Evolutionary conservation across 2,113 vertebrate genomes (phyloP), one percentile per base, ranked within the genome.

Genomic region (Neodon shergylaensis): DNA sequence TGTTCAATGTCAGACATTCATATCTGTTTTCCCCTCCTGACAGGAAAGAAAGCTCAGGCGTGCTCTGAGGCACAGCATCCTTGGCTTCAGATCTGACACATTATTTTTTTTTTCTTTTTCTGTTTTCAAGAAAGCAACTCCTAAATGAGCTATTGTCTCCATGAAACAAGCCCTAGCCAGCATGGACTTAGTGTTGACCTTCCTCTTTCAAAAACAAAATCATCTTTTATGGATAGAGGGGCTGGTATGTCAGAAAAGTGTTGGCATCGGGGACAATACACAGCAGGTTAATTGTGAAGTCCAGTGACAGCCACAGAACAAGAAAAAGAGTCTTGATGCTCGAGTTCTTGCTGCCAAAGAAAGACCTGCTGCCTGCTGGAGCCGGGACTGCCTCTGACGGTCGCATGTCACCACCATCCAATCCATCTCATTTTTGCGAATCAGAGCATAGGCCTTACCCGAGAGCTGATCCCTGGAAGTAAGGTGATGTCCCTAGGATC

Each of bases 151-250:
- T 47, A 10, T 91, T 93, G 10, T 24, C 36, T 36, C 88, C 24
- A 17, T 24, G 70, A 96, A 98, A 92, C 87, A 95, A 24, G 11
- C n/a, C 31, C 61, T 73, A 58, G 92, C 95, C 79, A 54, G 65
- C 47, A 54, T 31, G 52, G 31, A 77, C 44, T 39, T 65, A 6
- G 5, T 36, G 8, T 47, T 74, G 86, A 89, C 73, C 52, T 86
- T 79, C 8, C 31, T 97, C 47, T 36, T 72, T 72, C 44, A 49
- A 86, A 86, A 86, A 63, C 39, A 79, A 95, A 88, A 31, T 82
- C 3, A 14, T 8, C 54, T 39, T 49, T 73, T 93, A 72, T 87
- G 39, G 87, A 81, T 19, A 26, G 90, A 84, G 92, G 33, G 31
- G 42, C 73, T 94, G 44, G 21, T 8, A 0, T 61, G 36, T 73